Evolutionary conservation across 2,888 invertebrate genomes (phyloP), one percentile per base, ranked within the genome.

Genomic region (Synanthedon myopaeformis): DNA sequence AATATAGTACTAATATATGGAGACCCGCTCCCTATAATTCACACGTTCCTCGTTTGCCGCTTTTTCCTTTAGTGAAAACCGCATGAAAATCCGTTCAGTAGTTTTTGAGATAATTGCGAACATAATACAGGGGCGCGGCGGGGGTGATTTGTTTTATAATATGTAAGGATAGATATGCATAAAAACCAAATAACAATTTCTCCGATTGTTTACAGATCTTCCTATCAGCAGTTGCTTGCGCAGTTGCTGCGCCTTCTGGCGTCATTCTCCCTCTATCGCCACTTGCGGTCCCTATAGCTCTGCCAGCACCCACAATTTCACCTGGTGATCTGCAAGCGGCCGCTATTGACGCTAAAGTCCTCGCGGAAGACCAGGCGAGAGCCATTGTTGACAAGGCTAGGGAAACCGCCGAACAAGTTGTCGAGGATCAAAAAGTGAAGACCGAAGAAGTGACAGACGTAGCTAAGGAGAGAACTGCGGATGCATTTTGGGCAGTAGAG

Each of bases 251-350:
- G 4, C 60, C 60, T 8, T 23, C 64, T 3, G 51, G 51, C 6
- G 35, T 14, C 6, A 12, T 51, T 13, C n/a, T 41, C n/a, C 49
- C 49, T 8, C 8, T 49, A 19, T 13, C 51, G 14, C 41, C 28
- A n/a, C 11, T 41, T 8, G 56, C 65, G 8, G 53, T 64, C 1
- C 59, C 65, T 1, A 58, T 61, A 8, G 53, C 65, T 12, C 58
- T 71, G 35, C 66, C 74, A 2, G 63, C 67, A 0, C 77, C 79
- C 1, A 72, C 82, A 2, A 63, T 84, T 17, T 70, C 76, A 0
- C 65, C 82, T 2, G 86, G 82, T 4, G 86, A 87, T 61, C 57
- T 83, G 5, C 79, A 86, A 56, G 86, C 80, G 1, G 86, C 85
- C 1, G 75, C 69, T 42, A 86, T 85, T 23, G 70, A 86, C 53